Percentiles rank a stretch among this genome's conserved stretches.
These are phyloP conservation scores for Ellobius talpinus DNA, from an alignment of 2,113 vertebrate species.

Conservation along the genomic window DNA sequence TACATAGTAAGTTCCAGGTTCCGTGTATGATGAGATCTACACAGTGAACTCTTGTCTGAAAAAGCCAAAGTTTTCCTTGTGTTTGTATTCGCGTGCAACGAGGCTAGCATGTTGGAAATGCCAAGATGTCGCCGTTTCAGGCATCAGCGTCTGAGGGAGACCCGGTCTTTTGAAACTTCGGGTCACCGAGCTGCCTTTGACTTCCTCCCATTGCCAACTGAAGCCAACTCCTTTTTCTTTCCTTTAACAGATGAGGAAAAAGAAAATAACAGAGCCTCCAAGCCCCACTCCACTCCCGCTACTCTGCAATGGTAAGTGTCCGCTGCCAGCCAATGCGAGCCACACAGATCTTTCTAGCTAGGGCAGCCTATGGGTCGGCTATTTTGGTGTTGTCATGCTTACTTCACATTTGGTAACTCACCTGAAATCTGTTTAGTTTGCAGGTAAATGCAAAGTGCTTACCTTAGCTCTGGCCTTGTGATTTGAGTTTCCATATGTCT, in stretches of 20 bases:
- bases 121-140: neutral
- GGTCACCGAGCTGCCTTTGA: neutral
- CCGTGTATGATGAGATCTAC: too few species aligned
- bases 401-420: neutral
- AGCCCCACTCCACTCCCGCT: constrained; percentile 98
- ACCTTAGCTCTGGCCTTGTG: neutral
- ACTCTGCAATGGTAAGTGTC: constrained; percentile 96
- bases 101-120: neutral
- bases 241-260: constrained; percentile 96
- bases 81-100: neutral
- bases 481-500: neutral
- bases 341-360: accelerated
- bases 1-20: neutral
- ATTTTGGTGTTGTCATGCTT: neutral
- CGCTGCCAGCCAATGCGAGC: neutral
- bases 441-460: neutral
- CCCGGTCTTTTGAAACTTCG: neutral
- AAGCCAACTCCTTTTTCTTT: constrained; percentile 72
- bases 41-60: neutral
- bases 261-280: constrained; percentile 97
- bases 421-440: neutral
- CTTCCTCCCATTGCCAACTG: constrained; percentile 52
- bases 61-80: neutral
- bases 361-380: neutral
- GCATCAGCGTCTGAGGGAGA: neutral